A percentile compares a stretch with the other conserved stretches of the same genome.
These are phyloP conservation scores for Cataglyphis hispanica DNA, from an alignment of 1,140 invertebrate genomes.

Conservation along the genomic window DNA sequence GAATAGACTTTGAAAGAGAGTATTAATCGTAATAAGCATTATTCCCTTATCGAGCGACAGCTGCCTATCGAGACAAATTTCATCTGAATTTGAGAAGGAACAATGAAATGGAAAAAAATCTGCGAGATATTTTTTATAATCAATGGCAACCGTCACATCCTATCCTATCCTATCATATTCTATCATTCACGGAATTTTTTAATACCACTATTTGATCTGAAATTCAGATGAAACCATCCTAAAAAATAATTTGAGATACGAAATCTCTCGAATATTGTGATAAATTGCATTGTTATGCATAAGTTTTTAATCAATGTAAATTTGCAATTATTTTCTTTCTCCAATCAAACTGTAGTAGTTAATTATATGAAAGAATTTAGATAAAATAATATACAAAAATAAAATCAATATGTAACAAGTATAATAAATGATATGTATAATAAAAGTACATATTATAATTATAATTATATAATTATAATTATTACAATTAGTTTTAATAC, in stretches of 20 bases:
- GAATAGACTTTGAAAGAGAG: background rate
- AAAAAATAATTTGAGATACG: conserved; percentile 10
- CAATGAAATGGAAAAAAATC: background rate
- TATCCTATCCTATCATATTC: conserved; percentile 1
- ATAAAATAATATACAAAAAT: too few species aligned
- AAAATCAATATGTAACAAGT: too few species aligned
- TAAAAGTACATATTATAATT: too few species aligned
- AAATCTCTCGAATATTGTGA: background rate
- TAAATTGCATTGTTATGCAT: background rate
- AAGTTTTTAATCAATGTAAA: conserved; percentile 25
- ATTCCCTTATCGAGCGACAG: background rate
- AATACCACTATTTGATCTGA: conserved; percentile 24
- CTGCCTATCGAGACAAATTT: conserved; percentile 6
- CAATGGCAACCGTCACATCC: conserved; percentile 10
- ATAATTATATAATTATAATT: too few species aligned
- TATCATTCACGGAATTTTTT: conserved; percentile 29
- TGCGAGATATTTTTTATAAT: background rate
- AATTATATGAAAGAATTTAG: too few species aligned
- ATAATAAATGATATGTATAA: too few species aligned
- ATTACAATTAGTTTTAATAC: too few species aligned
- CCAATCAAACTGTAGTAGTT: too few species aligned
- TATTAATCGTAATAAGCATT: conserved; percentile 16
- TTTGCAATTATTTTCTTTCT: background rate
- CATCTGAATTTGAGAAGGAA: conserved; percentile 25
- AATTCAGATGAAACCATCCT: conserved; percentile 10